phyloP scores from a whole-genome alignment of 2,113 vertebrate genomes.

The Charina bottae region DNA sequence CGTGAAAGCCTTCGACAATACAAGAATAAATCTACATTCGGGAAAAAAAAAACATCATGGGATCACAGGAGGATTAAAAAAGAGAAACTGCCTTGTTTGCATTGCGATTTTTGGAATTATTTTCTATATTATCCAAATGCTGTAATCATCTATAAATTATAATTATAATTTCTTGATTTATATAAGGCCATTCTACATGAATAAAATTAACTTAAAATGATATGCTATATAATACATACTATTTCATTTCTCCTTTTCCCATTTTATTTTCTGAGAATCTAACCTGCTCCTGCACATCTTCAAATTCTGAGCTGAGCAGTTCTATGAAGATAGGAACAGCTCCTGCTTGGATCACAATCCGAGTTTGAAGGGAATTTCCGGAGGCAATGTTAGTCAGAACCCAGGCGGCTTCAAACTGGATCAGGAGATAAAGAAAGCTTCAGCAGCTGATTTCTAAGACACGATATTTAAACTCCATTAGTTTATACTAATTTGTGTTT shows the following conservation, averaged over 20 bases:
- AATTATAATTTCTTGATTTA: background rate
- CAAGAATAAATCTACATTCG: no score
- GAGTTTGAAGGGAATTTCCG: conserved; percentile 95
- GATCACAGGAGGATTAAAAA: no score
- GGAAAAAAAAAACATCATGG: no score
- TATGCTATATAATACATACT: background rate
- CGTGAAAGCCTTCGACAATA: no score
- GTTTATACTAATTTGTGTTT: background rate
- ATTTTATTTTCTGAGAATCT: background rate
- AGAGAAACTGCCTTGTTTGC: no score
- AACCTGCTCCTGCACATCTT: conserved; percentile 98
- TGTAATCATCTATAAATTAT: background rate
- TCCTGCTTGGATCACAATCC: conserved; percentile 96
- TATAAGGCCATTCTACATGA: no score
- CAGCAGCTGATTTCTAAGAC: background rate
- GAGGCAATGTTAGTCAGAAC: conserved; percentile 98
- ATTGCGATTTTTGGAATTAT: background rate
- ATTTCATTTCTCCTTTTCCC: background rate
- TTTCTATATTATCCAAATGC: no score
- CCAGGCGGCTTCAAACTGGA: conserved; percentile 98
- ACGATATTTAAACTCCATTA: background rate
- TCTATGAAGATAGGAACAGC: conserved; percentile 98
- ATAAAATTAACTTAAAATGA: background rate
- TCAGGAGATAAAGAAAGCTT: conserved; percentile 27
- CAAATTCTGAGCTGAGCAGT: conserved; percentile 94